A percentile compares a stretch with the other conserved stretches of the same genome.
Conservation (phyloP, 2,888 invertebrate species). For the Clepsis dumicolana region DNA sequence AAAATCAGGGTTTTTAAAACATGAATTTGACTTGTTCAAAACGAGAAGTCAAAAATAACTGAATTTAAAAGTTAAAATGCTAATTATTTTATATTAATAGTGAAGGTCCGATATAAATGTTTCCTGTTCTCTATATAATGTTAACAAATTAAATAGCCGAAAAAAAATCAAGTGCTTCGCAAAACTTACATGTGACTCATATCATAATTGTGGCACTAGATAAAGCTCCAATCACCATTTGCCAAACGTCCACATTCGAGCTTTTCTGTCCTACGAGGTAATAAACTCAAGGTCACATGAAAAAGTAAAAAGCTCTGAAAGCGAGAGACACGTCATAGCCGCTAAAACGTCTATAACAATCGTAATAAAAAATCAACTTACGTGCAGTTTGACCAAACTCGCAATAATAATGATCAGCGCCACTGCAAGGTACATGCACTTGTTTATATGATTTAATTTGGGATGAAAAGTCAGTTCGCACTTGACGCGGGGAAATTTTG, state of each 20-base stretch:
- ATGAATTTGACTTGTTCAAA: too few species aligned
- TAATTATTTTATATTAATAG: too few species aligned
- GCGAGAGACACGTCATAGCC: conserved; percentile 17
- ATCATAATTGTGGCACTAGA: not conserved
- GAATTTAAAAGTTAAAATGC: too few species aligned
- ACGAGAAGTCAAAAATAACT: not conserved
- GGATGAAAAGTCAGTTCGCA: conserved; percentile 43
- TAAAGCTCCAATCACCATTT: not conserved
- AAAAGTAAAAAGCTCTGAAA: conserved; percentile 7
- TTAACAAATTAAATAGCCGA: too few species aligned
- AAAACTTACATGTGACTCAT: too few species aligned
- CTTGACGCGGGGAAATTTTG: conserved; percentile 58
- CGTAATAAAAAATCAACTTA: conserved; percentile 63
- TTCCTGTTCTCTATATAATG: too few species aligned
- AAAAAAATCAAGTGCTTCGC: too few species aligned
- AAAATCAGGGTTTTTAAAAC: too few species aligned
- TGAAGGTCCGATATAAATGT: too few species aligned
- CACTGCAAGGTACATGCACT: conserved; percentile 83
- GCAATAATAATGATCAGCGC: conserved; percentile 81
- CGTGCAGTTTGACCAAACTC: conserved; percentile 80
- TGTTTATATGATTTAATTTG: conserved; percentile 52
- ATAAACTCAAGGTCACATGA: not conserved
- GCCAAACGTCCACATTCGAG: not conserved
- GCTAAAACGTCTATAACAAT: conserved; percentile 44
- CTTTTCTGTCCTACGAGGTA: not conserved